These are phyloP conservation scores for Melanocharis versteri DNA, from an alignment of 2,113 vertebrate species.

Conservation along the genomic window DNA sequence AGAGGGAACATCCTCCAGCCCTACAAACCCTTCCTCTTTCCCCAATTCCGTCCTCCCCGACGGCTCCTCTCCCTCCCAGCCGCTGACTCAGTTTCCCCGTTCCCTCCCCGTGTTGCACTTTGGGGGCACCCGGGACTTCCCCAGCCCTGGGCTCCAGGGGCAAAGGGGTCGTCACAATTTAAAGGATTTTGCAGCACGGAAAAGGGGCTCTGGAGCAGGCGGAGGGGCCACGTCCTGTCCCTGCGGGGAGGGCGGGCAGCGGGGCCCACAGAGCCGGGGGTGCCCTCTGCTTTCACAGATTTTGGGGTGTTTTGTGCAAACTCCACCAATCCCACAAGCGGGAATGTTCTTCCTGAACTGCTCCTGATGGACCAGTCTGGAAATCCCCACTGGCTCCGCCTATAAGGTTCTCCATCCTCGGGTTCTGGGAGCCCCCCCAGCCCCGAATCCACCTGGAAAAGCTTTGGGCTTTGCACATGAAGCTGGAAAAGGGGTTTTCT, in stretches of 20 bases:
- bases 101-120: rapidly evolving
- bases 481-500: not conserved
- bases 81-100: not conserved
- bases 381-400: not conserved
- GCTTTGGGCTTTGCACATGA: no score
- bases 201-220: not conserved
- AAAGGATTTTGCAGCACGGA: no score
- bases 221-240: not conserved
- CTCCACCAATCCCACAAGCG: rapidly evolving
- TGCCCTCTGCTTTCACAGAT: not conserved
- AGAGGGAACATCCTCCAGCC: not conserved
- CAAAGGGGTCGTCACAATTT: no score
- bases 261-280: rapidly evolving
- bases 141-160: no score
- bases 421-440: no score
- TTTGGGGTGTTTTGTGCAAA: not conserved
- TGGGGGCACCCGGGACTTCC: not conserved
- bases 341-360: not conserved
- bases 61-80: rapidly evolving
- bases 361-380: not conserved
- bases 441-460: not conserved
- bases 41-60: not conserved
- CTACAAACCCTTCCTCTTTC: not conserved
- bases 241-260: not conserved
- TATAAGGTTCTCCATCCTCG: rapidly evolving